These are phyloP conservation scores for Perdita meconis DNA, from an alignment of 2,888 invertebrate genomes.

Conservation along the genomic window DNA sequence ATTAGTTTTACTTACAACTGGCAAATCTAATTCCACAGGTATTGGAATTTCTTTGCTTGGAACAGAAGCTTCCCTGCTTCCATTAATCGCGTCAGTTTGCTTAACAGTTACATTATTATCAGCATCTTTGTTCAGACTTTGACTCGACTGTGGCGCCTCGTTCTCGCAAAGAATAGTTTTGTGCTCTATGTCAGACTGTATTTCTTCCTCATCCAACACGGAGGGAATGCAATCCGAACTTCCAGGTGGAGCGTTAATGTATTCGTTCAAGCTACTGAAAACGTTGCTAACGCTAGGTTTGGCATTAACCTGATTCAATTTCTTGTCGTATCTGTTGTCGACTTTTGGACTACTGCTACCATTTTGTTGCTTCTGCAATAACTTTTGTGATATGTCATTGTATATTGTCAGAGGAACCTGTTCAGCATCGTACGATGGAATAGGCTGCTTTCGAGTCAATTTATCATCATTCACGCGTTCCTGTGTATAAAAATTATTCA, in stretches of 20 bases:
- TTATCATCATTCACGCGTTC: conserved; percentile 70
- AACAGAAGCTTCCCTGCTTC: conserved; percentile 14
- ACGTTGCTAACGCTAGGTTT: conserved; percentile 87
- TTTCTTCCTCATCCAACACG: conserved; percentile 40
- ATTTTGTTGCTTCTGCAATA: conserved; percentile 77
- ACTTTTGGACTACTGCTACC: conserved; percentile 71
- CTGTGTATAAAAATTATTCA: conserved; percentile 76
- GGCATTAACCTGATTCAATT: conserved; percentile 79
- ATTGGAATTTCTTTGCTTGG: conserved; percentile 20
- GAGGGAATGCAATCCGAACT: conserved; percentile 70
- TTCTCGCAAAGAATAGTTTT: conserved; percentile 25
- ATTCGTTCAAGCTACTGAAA: conserved; percentile 88
- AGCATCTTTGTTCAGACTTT: conserved; percentile 29
- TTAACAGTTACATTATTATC: conserved; percentile 14
- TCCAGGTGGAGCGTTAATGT: conserved; percentile 84
- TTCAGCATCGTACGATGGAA: conserved; percentile 68
- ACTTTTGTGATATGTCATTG: conserved; percentile 78
- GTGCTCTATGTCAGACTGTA: conserved; percentile 25
- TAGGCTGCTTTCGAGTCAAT: conserved; percentile 71
- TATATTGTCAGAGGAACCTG: conserved; percentile 71
- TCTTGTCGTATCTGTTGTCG: conserved; percentile 79
- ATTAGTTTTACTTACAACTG: conserved; percentile 8
- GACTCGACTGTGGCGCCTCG: conserved; percentile 22
- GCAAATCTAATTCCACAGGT: conserved; percentile 8
- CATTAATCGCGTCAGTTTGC: conserved; percentile 8